Conservation (phyloP, 1,140 invertebrate genomes). For the Drosophila tani region DNA sequence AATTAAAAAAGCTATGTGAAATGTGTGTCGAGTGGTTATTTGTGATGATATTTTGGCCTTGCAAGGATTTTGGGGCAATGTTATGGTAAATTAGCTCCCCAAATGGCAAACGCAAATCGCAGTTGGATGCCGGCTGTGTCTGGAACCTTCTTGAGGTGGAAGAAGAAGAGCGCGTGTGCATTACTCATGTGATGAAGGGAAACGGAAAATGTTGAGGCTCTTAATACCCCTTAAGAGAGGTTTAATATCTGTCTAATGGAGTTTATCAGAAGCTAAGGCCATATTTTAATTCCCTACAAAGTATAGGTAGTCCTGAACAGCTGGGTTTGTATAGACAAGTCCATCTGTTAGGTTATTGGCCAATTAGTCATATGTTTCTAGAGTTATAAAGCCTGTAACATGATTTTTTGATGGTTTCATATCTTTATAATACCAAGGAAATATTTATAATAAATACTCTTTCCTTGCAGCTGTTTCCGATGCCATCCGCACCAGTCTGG, state of each 20-base stretch:
- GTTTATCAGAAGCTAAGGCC: not conserved
- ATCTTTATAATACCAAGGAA: not conserved
- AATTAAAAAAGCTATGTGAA: constrained; percentile 6
- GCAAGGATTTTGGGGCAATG: not conserved
- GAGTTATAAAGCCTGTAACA: not conserved
- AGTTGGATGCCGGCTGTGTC: constrained; percentile 73
- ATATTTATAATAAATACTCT: not conserved
- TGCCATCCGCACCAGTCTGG: constrained; percentile 99
- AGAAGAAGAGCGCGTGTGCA: constrained; percentile 41
- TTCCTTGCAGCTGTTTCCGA: constrained; percentile 95
- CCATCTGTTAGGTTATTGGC: constrained; percentile 1
- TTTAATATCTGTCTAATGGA: not conserved
- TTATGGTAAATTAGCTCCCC: not conserved
- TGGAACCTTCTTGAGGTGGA: constrained; percentile 73
- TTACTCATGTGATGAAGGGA: constrained; percentile 77
- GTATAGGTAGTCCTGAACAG: not conserved
- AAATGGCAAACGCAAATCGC: constrained; percentile 46
- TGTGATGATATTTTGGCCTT: not conserved
- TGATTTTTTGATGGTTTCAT: too few relatives aligned
- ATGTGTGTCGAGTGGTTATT: constrained; percentile 23
- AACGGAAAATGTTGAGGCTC: constrained; percentile 14
- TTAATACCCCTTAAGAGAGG: not conserved
- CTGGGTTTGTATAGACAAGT: not conserved
- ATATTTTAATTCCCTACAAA: not conserved
- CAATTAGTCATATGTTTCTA: constrained; percentile 10